These are phyloP conservation scores for Prosopocoilus inquinatus DNA, from an alignment of 2,888 invertebrate species.

Conservation along the genomic window DNA sequence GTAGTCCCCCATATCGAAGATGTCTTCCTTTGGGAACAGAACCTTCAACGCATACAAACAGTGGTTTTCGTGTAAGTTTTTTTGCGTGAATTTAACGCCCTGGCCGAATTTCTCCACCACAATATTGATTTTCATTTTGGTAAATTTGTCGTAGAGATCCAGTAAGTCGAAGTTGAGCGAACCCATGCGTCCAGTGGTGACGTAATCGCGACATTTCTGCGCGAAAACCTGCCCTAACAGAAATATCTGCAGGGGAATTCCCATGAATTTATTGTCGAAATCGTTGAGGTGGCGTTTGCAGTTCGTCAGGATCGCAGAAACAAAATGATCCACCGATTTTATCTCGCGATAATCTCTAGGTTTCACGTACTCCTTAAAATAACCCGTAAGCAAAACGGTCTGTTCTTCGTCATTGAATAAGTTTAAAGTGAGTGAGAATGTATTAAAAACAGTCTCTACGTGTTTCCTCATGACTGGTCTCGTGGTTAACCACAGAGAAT, in stretches of 20 bases:
- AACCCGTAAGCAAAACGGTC: no score
- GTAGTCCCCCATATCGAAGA: background rate
- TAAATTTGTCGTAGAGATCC: conserved; percentile 2
- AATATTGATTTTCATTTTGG: background rate
- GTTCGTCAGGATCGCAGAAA: no score
- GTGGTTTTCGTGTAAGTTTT: background rate
- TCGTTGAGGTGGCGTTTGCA: no score
- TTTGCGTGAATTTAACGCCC: background rate
- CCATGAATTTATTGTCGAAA: no score
- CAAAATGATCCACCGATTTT: no score
- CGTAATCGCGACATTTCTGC: no score
- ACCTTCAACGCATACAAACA: conserved; percentile 4
- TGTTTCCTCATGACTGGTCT: conserved; percentile 9
- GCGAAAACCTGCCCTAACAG: no score
- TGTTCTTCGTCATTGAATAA: no score
- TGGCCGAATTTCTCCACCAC: conserved; percentile 5
- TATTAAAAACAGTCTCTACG: conserved; percentile 4
- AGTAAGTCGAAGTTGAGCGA: background rate
- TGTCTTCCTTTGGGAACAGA: conserved; percentile 4
- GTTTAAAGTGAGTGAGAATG: conserved; percentile 7
- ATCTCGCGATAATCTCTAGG: no score
- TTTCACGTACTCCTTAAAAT: no score
- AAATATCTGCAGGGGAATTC: no score
- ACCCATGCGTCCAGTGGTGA: background rate
- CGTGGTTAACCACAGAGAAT: conserved; percentile 13